phyloP scores from a whole-genome alignment of 2,797 vertebrate genomes.

The Orestias chungarensis region DNA sequence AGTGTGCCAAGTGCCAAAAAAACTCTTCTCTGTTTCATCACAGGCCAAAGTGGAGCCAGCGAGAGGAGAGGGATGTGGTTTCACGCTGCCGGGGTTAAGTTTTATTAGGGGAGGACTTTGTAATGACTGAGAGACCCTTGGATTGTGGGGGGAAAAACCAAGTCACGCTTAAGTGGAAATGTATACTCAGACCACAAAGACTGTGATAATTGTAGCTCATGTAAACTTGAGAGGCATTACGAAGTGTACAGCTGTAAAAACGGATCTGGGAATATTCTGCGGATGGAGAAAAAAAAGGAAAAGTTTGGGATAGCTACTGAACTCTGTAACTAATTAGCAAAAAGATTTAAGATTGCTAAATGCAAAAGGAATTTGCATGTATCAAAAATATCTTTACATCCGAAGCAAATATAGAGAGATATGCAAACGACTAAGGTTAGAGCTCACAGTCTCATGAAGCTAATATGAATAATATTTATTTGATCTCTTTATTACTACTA shows the following conservation, averaged over 20 bases:
- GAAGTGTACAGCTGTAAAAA: constrained; percentile 50
- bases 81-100: constrained; percentile 70
- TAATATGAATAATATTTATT: not conserved
- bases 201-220: constrained; percentile 63
- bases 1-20: constrained; percentile 62
- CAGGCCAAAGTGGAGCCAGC: constrained; percentile 59
- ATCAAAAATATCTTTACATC: constrained; percentile 19
- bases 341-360: constrained; percentile 40
- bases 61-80: constrained; percentile 65
- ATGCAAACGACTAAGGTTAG: not conserved
- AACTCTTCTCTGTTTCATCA: constrained; percentile 65
- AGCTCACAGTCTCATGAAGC: not conserved
- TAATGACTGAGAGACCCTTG: constrained; percentile 49
- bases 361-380: constrained; percentile 31
- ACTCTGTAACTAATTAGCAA: constrained; percentile 29
- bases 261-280: constrained; percentile 61
- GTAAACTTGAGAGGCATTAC: constrained; percentile 67
- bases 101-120: constrained; percentile 71
- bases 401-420: not conserved
- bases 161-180: constrained; percentile 74
- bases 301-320: constrained; percentile 56
- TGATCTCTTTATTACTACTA: not conserved
- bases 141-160: constrained; percentile 19
- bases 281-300: constrained; percentile 37
- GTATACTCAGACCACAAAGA: constrained; percentile 70